phyloP scores from a whole-genome alignment of 1,140 invertebrate genomes.

The Heliconius eleuchia region DNA sequence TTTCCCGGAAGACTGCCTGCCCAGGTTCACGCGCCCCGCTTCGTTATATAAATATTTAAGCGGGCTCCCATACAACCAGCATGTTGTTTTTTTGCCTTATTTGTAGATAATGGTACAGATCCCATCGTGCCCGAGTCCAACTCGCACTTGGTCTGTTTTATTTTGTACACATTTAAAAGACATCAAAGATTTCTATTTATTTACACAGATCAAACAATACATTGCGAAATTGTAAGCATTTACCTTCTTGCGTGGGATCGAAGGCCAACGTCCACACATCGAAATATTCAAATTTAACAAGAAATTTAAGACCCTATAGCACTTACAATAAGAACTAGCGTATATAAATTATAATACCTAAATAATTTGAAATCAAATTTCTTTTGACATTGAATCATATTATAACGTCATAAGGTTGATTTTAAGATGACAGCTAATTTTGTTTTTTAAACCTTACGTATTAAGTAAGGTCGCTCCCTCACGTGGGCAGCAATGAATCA shows the following conservation, averaged over 20 bases:
- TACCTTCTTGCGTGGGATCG: constrained; percentile 18
- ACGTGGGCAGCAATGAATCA: constrained; percentile 28
- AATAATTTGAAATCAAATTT: not conserved
- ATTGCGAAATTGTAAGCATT: constrained; percentile 9
- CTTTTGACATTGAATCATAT: not conserved
- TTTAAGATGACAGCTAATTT: not conserved
- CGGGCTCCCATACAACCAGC: no score
- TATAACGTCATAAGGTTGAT: not conserved
- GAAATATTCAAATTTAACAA: not conserved
- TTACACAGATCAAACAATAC: not conserved
- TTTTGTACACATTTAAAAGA: no score
- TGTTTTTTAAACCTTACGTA: constrained; percentile 14
- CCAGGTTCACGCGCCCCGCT: no score
- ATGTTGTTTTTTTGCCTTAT: no score
- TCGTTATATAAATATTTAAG: no score
- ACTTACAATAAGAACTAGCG: not conserved
- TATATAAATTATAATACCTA: not conserved
- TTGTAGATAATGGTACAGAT: no score
- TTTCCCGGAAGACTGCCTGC: no score
- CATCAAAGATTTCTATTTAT: not conserved
- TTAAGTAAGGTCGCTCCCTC: constrained; percentile 26
- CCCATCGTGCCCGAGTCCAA: no score
- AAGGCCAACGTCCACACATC: not conserved
- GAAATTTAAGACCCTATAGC: not conserved
- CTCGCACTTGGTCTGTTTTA: not conserved